phyloP scores from a whole-genome alignment of 23 tunicate species.

The Trididemnum clinides region DNA sequence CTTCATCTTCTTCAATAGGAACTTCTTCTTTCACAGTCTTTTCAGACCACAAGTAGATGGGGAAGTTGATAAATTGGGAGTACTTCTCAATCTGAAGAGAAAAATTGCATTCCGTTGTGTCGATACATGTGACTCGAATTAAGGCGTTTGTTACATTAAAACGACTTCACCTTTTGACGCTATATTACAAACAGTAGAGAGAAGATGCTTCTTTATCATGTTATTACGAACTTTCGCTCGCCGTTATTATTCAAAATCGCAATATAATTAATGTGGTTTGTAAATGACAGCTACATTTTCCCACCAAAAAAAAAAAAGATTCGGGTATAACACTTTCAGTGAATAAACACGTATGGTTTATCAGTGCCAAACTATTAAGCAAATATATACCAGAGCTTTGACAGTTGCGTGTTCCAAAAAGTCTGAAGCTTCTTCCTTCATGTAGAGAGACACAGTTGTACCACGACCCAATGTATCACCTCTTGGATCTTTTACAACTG shows the following conservation, averaged over 20 bases:
- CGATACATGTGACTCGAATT: too few relatives aligned
- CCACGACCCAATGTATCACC: conserved; percentile 96
- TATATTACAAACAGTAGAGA: too few relatives aligned
- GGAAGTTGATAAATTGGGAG: conserved; percentile 99
- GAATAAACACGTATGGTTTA: too few relatives aligned
- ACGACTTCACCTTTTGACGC: too few relatives aligned
- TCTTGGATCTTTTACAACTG: conserved; percentile 85
- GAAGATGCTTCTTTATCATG: too few relatives aligned
- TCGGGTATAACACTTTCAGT: too few relatives aligned
- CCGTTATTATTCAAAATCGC: too few relatives aligned
- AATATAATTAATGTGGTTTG: not conserved
- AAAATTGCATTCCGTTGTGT: too few relatives aligned
- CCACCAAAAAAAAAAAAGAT: not conserved
- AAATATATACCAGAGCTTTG: conserved; percentile 56
- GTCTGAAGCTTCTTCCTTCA: conserved; percentile 98
- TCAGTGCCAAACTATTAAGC: not conserved
- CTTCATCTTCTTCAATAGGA: conserved; percentile 95
- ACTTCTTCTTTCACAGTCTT: conserved; percentile 94
- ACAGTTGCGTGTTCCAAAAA: conserved; percentile 78
- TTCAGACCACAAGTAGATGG: conserved; percentile 93
- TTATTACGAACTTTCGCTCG: too few relatives aligned
- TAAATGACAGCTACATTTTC: not conserved
- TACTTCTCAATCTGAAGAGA: conserved; percentile 80
- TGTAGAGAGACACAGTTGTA: conserved; percentile 93
- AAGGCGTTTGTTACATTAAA: too few relatives aligned